Base-by-base conservation (phyloP, 1,140 invertebrate genomes). In the Brachionus plicatilis region DNA sequence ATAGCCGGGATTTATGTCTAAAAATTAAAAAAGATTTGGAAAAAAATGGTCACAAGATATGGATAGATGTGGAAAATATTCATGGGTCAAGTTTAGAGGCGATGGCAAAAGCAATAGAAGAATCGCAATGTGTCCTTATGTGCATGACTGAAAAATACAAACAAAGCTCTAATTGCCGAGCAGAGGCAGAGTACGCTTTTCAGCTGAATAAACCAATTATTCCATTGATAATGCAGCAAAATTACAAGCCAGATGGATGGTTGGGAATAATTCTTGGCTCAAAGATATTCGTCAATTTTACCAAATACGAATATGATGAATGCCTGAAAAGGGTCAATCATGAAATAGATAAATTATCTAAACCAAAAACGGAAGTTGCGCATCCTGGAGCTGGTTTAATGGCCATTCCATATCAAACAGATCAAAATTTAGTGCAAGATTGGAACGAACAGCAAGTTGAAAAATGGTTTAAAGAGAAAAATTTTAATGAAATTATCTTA, bases 51-150 rank as follows among this genome's bases (percentile, higher is more conserved):
- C 65, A 82, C 11, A 41, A 45, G 20, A 82, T 86, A n/a, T 86
- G 86, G 86, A 85, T 86, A 12, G 86, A 86, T 83, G 84, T 86
- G 1, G 85, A 86, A n/a, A 68, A 85, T 11, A 86, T 86, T 85
- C 68, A 82, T 83, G 72, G 50, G 29, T 85, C 88, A 5, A 89
- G 88, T 37, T 65, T 89, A n/a, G 88, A 89, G 66, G 87, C 88
- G 27, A 90, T 90, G 89, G 88, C 89, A 0, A 84, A 87, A 45
- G 89, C 88, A 11, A 88, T 90, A 7, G 89, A 90, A 83, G 87
- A 87, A n/a, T 86, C 88, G 1, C 82, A 87, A 56, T 87, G 89
- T 8, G 85, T 89, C 6, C 65, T 90, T 6, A 85, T 89, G 0
- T 87, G 88, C 84, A 88, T 89, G 86, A 88, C 88, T 33, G 86